Evolutionary conservation across 2,888 invertebrate genomes (phyloP).

Genomic region (Pristionchus fissidentatus): DNA sequence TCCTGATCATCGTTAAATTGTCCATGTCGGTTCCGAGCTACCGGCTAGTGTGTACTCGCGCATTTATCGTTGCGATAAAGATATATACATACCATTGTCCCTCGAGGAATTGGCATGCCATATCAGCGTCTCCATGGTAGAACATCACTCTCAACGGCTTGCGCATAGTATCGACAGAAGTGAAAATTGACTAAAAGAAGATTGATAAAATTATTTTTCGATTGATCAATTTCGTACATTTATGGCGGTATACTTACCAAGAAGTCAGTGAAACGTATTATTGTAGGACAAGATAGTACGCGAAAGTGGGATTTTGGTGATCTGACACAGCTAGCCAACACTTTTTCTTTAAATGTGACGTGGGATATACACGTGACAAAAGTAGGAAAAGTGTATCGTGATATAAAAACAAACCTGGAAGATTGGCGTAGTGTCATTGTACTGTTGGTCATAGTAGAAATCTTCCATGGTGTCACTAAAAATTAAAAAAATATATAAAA

Average conservation of each 20-base stretch:
- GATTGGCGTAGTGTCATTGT: constrained; percentile 69
- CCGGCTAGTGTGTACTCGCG: too few relatives aligned
- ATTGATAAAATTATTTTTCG: neutral
- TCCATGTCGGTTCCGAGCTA: too few relatives aligned
- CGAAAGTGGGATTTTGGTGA: neutral
- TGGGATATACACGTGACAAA: too few relatives aligned
- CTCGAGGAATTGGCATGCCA: constrained; percentile 69
- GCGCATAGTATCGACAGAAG: neutral
- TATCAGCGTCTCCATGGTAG: constrained; percentile 72
- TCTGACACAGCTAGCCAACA: too few relatives aligned
- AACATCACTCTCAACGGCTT: constrained; percentile 59
- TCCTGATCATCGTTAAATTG: too few relatives aligned
- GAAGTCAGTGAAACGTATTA: neutral
- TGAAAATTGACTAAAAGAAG: constrained; percentile 36
- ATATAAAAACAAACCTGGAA: constrained; percentile 54
- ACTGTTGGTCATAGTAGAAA: constrained; percentile 64
- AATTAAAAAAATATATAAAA: neutral
- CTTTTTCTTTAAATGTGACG: too few relatives aligned
- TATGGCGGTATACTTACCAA: neutral
- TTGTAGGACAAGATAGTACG: neutral
- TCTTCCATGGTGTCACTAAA: constrained; percentile 67
- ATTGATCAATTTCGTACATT: neutral
- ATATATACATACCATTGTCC: constrained; percentile 71
- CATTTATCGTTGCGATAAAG: too few relatives aligned
- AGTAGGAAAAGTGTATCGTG: too few relatives aligned